Percentiles rank a stretch among this genome's conserved stretches.
These are phyloP conservation scores for Tyto alba DNA, from an alignment of 2,113 vertebrate genomes.

Conservation along the genomic window DNA sequence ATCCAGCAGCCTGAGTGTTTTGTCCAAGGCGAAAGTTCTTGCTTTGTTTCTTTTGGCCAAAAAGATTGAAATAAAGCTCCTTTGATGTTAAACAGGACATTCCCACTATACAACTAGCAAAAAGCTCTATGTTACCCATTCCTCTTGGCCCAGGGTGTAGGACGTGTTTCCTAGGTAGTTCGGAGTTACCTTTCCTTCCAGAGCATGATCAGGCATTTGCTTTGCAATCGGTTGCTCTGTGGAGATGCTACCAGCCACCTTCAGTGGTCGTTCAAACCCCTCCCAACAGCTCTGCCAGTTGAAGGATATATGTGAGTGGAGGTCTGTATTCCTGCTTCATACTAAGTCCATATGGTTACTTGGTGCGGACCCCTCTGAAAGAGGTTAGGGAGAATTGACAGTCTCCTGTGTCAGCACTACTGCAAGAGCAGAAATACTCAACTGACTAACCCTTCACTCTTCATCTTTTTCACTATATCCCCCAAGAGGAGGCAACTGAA, in stretches of 20 bases:
- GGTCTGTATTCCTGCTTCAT: neutral
- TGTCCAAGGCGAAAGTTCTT: neutral
- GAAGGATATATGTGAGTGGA: neutral
- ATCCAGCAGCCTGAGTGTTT: neutral
- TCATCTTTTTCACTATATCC: neutral
- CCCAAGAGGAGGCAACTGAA: neutral
- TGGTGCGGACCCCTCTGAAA: neutral
- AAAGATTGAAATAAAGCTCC: neutral
- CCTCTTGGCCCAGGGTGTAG: neutral
- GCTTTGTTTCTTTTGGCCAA: neutral
- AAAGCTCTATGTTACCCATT: neutral
- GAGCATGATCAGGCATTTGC: neutral
- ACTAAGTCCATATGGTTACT: neutral
- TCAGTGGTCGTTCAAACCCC: neutral
- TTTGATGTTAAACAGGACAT: neutral
- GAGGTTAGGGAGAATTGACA: neutral
- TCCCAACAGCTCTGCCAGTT: neutral
- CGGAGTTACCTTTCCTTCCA: neutral
- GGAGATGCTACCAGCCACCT: neutral
- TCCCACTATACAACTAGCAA: neutral
- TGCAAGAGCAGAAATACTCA: neutral
- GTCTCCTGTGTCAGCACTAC: neutral
- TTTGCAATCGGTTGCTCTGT: neutral
- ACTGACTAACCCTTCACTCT: neutral
- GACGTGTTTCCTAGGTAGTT: neutral